Evolutionary conservation across 2,113 vertebrate genomes (phyloP).

Genomic region (Catharus minimus): DNA sequence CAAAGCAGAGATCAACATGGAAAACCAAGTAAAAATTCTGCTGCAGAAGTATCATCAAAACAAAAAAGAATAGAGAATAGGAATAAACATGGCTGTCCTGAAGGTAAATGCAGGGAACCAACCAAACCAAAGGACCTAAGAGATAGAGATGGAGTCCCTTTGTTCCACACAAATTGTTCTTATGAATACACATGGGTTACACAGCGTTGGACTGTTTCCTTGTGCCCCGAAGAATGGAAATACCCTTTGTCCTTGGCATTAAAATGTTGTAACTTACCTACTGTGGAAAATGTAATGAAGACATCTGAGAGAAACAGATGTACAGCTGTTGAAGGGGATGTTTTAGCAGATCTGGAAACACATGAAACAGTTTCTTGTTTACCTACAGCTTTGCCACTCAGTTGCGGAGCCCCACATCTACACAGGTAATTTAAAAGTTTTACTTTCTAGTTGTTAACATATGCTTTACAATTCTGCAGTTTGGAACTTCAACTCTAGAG

Average conservation of each 20-base stretch:
- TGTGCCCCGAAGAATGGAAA: conserved; percentile 76
- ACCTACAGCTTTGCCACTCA: conserved; percentile 79
- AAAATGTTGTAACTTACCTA: conserved; percentile 1
- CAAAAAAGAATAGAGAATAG: background rate
- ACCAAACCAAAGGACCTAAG: background rate
- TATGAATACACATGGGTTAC: conserved; percentile 75
- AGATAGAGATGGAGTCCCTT: background rate
- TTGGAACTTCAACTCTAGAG: background rate
- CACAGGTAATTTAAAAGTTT: conserved; percentile 80
- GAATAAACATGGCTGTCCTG: background rate
- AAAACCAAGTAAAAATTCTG: background rate
- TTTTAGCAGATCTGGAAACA: background rate
- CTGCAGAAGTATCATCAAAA: background rate
- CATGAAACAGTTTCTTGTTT: conserved; percentile 56
- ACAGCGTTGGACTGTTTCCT: conserved; percentile 78
- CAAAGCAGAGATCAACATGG: background rate
- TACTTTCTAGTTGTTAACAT: background rate
- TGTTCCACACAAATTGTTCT: background rate
- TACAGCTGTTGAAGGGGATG: background rate
- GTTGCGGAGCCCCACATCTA: conserved; percentile 82
- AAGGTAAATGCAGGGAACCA: background rate
- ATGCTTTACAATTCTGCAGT: background rate
- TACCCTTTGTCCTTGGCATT: conserved; percentile 84
- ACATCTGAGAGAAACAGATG: background rate
- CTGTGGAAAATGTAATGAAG: background rate